A percentile compares a stretch with the other conserved stretches of the same genome.
These are phyloP conservation scores for Syngnathus floridae DNA, from an alignment of 2,113 vertebrate genomes.

Conservation along the genomic window DNA sequence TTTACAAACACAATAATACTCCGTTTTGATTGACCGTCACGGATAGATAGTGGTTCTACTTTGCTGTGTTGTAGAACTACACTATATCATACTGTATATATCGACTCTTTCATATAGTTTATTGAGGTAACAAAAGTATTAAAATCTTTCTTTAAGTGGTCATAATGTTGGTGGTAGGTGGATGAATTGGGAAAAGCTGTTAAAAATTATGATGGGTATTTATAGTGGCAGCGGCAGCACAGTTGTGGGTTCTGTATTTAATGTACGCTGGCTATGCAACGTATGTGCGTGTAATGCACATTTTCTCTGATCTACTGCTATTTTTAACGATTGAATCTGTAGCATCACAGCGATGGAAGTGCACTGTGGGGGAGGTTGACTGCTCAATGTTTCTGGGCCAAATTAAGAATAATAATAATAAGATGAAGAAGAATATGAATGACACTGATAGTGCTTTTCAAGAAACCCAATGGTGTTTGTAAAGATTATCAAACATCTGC, in stretches of 20 bases:
- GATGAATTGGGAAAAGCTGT: background rate
- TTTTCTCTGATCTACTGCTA: constrained; percentile 48
- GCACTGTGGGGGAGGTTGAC: constrained; percentile 42
- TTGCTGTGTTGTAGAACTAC: background rate
- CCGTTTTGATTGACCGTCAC: background rate
- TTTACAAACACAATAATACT: background rate
- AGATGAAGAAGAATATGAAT: background rate
- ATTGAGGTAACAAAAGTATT: background rate
- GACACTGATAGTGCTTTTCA: background rate
- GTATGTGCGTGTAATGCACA: constrained; percentile 6
- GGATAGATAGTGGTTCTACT: background rate
- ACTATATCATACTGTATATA: background rate
- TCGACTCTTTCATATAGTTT: background rate
- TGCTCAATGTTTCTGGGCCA: background rate
- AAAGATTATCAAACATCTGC: constrained; percentile 3
- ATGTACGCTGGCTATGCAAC: constrained; percentile 6
- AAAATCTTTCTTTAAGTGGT: background rate
- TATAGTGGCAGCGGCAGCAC: background rate
- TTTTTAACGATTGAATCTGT: constrained; percentile 50
- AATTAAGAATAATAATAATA: background rate
- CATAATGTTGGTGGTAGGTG: background rate
- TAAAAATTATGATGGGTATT: background rate
- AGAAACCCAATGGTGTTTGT: background rate
- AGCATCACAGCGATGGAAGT: constrained; percentile 17
- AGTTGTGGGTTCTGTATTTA: constrained; percentile 10